Conservation (phyloP, 2,888 invertebrate species). For the Caprella mutica region DNA sequence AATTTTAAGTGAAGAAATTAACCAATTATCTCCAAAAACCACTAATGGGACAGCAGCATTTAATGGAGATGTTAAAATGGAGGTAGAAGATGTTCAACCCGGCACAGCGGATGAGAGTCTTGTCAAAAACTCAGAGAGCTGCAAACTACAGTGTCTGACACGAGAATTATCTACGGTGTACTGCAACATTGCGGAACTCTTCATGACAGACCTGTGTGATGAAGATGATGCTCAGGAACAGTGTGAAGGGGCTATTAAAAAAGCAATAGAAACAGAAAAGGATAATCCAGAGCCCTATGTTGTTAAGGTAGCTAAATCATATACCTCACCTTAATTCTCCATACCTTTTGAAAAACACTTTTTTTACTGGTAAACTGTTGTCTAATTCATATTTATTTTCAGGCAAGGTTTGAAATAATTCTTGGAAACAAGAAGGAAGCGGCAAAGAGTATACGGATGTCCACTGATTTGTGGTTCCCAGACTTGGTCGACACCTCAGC, state of each 20-base stretch:
- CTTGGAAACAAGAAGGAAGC: no score
- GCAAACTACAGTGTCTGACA: conserved; percentile 20
- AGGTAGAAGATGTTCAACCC: neutral
- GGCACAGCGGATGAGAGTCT: neutral
- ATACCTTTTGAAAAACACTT: no score
- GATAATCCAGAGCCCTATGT: conserved; percentile 42
- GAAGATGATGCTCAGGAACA: conserved; percentile 42
- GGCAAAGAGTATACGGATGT: no score
- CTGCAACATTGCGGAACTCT: conserved; percentile 43
- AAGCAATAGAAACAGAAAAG: conserved; percentile 40
- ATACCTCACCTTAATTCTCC: no score
- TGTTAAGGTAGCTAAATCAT: no score
- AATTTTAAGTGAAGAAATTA: conserved; percentile 38
- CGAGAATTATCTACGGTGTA: conserved; percentile 41
- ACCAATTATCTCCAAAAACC: neutral
- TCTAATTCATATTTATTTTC: no score
- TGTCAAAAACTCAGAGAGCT: no score
- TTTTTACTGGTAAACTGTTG: no score
- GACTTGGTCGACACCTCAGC: no score
- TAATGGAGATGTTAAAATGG: no score
- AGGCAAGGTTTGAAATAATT: no score
- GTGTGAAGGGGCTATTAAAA: conserved; percentile 40
- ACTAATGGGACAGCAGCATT: neutral
- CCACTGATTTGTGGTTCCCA: no score
- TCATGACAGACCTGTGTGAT: conserved; percentile 43